Evolutionary conservation across 2,113 vertebrate species (phyloP).

Genomic region (Pungitius pungitius): DNA sequence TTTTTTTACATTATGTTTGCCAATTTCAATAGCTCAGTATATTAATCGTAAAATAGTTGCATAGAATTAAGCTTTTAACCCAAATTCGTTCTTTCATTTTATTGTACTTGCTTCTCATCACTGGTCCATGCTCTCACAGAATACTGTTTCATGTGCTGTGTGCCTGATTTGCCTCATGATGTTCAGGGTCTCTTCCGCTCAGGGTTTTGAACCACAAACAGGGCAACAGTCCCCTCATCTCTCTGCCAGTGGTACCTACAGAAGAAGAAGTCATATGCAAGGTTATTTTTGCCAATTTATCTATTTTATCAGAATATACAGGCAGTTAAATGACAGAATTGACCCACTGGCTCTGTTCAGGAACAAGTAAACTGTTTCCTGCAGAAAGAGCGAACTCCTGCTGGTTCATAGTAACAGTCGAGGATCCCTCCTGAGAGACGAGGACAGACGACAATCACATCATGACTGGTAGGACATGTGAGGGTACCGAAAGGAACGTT

Average conservation of each 20-base stretch:
- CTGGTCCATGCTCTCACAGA: background rate
- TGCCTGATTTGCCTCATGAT: background rate
- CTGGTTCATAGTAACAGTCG: conserved; percentile 74
- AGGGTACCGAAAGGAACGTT: background rate
- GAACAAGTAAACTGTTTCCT: conserved; percentile 89
- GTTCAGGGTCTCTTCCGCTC: conserved; percentile 83
- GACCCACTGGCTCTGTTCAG: conserved; percentile 83
- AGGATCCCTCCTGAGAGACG: conserved; percentile 87
- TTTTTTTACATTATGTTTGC: background rate
- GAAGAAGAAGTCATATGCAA: conserved; percentile 2
- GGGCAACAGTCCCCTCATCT: conserved; percentile 80
- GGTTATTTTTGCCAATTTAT: background rate
- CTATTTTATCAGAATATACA: background rate
- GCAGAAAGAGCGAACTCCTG: conserved; percentile 74
- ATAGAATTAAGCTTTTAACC: background rate
- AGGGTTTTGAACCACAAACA: conserved; percentile 88
- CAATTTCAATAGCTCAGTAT: background rate
- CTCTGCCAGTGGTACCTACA: conserved; percentile 88
- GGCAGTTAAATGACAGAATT: background rate
- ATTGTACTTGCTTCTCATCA: background rate
- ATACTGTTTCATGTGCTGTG: background rate
- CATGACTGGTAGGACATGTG: background rate
- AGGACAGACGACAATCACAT: background rate
- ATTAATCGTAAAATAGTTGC: conserved; percentile 3
- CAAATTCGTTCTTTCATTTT: background rate